phyloP scores from a whole-genome alignment of 1,140 invertebrate species.

The Scylla paramamosain region DNA sequence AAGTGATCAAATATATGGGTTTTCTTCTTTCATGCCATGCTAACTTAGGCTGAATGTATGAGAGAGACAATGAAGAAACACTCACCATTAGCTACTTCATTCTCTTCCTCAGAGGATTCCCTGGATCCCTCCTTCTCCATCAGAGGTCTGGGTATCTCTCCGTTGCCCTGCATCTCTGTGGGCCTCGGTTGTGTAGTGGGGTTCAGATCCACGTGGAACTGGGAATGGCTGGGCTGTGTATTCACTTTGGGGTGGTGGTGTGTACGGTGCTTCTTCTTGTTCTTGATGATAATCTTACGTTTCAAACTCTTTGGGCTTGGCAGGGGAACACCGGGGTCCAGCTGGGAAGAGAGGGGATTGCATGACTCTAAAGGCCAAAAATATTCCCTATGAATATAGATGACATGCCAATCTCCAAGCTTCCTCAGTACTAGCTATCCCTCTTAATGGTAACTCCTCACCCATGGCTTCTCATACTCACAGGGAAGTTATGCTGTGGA shows the following conservation, averaged over 20 bases:
- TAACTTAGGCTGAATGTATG: not conserved
- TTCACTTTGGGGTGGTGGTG: conserved; percentile 85
- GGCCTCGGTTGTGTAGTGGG: conserved; percentile 82
- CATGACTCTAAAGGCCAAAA: not conserved
- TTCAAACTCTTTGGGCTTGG: conserved; percentile 92
- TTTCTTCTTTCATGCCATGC: no score
- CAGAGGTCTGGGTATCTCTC: conserved; percentile 79
- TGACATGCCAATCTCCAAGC: no score
- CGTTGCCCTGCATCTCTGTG: conserved; percentile 79
- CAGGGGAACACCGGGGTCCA: conserved; percentile 88
- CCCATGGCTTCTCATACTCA: no score
- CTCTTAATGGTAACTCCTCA: no score
- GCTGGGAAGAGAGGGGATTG: conserved; percentile 80
- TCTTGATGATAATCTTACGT: conserved; percentile 98
- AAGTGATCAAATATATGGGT: no score
- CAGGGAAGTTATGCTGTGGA: no score
- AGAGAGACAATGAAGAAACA: conserved; percentile 66
- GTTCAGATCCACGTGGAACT: conserved; percentile 75
- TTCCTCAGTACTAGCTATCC: no score
- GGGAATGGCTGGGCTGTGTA: conserved; percentile 78
- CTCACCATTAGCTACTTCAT: conserved; percentile 81
- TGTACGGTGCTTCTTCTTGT: conserved; percentile 97
- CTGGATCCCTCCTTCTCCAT: conserved; percentile 84
- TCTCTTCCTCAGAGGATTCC: conserved; percentile 83
- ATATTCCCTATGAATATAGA: no score